Evolutionary conservation across 2,113 vertebrate species (phyloP).

Genomic region (Numida meleagris): DNA sequence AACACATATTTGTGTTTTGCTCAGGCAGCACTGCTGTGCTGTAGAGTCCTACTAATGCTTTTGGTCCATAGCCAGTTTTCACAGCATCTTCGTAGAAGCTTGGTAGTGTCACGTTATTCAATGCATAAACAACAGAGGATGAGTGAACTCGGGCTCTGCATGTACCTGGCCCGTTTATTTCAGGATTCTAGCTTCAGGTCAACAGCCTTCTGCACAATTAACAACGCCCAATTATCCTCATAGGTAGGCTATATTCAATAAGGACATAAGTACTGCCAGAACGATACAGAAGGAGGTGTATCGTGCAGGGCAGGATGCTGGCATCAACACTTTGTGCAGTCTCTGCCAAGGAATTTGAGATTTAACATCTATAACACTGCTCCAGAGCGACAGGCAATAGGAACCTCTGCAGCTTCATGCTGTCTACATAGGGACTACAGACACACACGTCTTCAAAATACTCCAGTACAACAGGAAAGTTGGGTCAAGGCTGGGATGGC

Average conservation of each 20-base stretch:
- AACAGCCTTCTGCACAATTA: neutral
- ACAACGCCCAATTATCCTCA: neutral
- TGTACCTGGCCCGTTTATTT: neutral
- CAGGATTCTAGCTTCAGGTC: neutral
- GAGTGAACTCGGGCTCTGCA: neutral
- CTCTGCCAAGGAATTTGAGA: neutral
- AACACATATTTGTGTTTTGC: neutral
- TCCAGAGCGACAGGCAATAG: neutral
- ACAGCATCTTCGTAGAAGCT: neutral
- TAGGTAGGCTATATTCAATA: neutral
- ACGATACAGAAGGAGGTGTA: neutral
- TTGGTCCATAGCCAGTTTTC: neutral
- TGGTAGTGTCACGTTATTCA: neutral
- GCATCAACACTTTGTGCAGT: neutral
- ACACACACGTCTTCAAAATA: neutral
- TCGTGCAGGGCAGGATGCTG: neutral
- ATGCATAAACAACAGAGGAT: neutral
- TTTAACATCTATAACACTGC: neutral
- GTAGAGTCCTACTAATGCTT: neutral
- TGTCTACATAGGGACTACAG: neutral
- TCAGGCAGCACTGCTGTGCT: neutral
- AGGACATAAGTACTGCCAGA: neutral
- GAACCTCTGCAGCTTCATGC: neutral
- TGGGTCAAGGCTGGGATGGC: neutral
- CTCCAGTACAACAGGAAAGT: accelerated